Evolutionary conservation across 2,797 vertebrate genomes (phyloP).

Genomic region (Myotis pilosus): DNA sequence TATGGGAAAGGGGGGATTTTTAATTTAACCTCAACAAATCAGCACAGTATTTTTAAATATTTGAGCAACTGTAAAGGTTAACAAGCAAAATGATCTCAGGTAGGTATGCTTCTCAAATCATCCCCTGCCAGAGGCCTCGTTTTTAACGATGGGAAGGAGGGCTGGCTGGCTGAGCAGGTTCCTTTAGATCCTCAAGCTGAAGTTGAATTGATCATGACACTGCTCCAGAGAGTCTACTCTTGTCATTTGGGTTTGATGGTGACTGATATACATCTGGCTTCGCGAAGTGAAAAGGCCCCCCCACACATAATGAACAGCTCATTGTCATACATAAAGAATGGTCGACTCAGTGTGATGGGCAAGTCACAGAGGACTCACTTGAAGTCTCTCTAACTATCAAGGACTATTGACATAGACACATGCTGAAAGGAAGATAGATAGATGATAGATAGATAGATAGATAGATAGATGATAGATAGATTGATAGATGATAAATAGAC

Average conservation of each 20-base stretch:
- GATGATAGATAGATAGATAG: not conserved
- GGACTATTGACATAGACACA: not conserved
- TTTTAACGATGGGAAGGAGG: conserved; percentile 46
- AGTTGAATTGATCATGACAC: conserved; percentile 63
- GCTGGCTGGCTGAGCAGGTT: conserved; percentile 42
- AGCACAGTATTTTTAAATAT: conserved; percentile 61
- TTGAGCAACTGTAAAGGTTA: conserved; percentile 46
- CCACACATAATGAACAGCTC: conserved; percentile 26
- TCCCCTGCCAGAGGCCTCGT: conserved; percentile 17
- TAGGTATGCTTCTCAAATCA: conserved; percentile 59
- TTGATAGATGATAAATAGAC: not conserved
- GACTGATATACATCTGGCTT: conserved; percentile 47
- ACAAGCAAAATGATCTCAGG: not conserved
- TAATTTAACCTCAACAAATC: conserved; percentile 39
- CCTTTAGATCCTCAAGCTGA: conserved; percentile 25
- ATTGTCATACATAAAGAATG: not conserved
- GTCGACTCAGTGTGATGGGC: not conserved
- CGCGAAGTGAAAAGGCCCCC: conserved; percentile 37
- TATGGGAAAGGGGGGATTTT: conserved; percentile 50
- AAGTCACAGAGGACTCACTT: not conserved
- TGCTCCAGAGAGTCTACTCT: conserved; percentile 33
- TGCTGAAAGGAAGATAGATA: not conserved
- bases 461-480: not conserved
- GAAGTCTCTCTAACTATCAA: not conserved
- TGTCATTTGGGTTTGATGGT: conserved; percentile 70